These are phyloP conservation scores for Phalera bucephala DNA, from an alignment of 2,888 invertebrate genomes.

Conservation along the genomic window DNA sequence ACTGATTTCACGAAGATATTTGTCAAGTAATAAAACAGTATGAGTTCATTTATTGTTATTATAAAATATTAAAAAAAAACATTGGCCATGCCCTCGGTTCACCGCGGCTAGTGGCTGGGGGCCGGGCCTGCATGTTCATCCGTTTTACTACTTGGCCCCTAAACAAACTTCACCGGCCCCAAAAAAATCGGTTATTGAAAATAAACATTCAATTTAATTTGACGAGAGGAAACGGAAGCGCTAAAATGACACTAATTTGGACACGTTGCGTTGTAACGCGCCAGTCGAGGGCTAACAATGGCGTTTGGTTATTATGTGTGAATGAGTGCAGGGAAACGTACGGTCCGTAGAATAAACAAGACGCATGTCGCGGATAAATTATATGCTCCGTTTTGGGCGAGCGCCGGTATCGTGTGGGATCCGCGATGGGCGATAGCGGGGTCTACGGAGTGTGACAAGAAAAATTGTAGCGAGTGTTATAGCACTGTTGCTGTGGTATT, in stretches of 20 bases:
- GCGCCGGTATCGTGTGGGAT: slow-evolving; percentile 13
- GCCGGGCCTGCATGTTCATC: no score
- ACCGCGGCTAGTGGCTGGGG: no score
- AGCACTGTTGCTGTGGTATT: no score
- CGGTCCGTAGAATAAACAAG: slow-evolving; percentile 62
- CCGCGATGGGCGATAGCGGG: slow-evolving; percentile 23
- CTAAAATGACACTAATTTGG: slow-evolving; percentile 35
- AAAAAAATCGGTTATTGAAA: slow-evolving; percentile 24
- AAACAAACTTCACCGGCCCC: slow-evolving; percentile 10
- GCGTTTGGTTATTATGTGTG: slow-evolving; percentile 36
- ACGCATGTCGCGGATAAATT: slow-evolving; percentile 46
- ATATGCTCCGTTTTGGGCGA: slow-evolving; percentile 19
- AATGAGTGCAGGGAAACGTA: slow-evolving; percentile 59
- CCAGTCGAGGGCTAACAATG: slow-evolving; percentile 54
- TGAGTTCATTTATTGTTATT: no score
- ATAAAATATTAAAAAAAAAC: no score
- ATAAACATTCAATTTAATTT: slow-evolving; percentile 25
- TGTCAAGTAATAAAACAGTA: no score
- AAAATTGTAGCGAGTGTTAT: no score
- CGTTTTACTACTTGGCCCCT: no score
- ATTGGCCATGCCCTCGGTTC: no score
- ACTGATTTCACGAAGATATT: no score
- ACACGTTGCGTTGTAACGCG: slow-evolving; percentile 26
- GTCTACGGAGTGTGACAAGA: no score
- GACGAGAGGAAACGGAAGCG: slow-evolving; percentile 40